Evolutionary conservation across 2,113 vertebrate species (phyloP).

Genomic region (Hippocampus guttulatus): DNA sequence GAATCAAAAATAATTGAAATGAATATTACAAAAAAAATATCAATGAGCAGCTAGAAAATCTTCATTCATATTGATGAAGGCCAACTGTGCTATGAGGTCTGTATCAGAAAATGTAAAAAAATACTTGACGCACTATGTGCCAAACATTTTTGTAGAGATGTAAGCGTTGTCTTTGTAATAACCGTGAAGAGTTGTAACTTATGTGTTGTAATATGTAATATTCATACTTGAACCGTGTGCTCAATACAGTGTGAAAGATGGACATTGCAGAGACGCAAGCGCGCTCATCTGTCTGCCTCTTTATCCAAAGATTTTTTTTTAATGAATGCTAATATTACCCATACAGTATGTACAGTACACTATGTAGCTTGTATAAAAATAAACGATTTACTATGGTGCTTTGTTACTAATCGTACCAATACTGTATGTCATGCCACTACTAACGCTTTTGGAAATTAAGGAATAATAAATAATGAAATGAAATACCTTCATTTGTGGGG

Average conservation of each 20-base stretch:
- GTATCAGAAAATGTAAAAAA: slow-evolving; percentile 82
- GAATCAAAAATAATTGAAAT: slow-evolving; percentile 38
- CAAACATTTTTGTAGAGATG: slow-evolving; percentile 67
- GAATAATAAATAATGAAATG: slow-evolving; percentile 68
- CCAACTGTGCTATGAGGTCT: slow-evolving; percentile 80
- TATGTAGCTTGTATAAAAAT: slow-evolving; percentile 55
- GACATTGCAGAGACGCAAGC: slow-evolving; percentile 52
- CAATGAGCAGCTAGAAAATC: slow-evolving; percentile 72
- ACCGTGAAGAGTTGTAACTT: slow-evolving; percentile 68
- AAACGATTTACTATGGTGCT: slow-evolving; percentile 67
- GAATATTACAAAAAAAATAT: slow-evolving; percentile 22
- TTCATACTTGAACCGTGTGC: slow-evolving; percentile 75
- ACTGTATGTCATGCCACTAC: slow-evolving; percentile 61
- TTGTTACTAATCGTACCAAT: slow-evolving; percentile 57
- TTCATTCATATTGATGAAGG: slow-evolving; percentile 55
- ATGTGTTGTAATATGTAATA: slow-evolving; percentile 66
- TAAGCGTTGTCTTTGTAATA: slow-evolving; percentile 60
- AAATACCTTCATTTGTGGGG: slow-evolving; percentile 21
- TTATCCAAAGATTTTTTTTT: slow-evolving; percentile 74
- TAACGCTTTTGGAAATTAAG: slow-evolving; percentile 62
- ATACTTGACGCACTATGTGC: slow-evolving; percentile 90
- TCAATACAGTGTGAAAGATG: slow-evolving; percentile 49
- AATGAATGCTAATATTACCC: slow-evolving; percentile 46
- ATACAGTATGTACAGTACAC: slow-evolving; percentile 42
- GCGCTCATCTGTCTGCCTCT: slow-evolving; percentile 57